Conservation (phyloP, 2,888 invertebrate species). For the Julus scanicus region DNA sequence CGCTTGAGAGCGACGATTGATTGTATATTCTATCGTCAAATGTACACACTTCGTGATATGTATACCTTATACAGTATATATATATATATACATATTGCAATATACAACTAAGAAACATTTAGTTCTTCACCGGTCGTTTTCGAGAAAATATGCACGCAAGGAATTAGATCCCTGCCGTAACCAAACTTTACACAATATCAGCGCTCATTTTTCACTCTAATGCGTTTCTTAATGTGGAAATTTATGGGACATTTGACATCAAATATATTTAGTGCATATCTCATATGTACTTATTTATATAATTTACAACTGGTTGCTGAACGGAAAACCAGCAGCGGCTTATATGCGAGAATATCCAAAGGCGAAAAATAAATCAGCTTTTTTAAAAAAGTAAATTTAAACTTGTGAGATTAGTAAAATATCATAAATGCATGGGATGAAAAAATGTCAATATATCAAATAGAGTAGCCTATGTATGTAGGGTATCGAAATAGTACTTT, state of each 20-base stretch:
- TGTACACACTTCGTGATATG: neutral
- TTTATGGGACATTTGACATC: conserved; percentile 27
- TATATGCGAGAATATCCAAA: neutral
- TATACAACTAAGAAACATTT: neutral
- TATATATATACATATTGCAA: neutral
- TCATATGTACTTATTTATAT: conserved; percentile 12
- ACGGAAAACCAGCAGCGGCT: conserved; percentile 17
- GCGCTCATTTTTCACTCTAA: conserved; percentile 1
- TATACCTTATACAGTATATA: too few species aligned
- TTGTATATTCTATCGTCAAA: neutral
- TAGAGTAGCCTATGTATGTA: too few species aligned
- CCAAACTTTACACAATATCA: neutral
- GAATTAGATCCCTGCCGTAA: neutral
- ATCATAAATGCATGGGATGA: neutral
- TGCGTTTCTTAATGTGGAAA: neutral
- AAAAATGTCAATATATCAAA: neutral
- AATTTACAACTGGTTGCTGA: neutral
- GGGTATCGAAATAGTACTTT: too few species aligned
- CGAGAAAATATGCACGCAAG: neutral
- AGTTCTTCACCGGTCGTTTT: neutral
- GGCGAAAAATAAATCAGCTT: neutral
- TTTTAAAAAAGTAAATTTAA: neutral
- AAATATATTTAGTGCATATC: conserved; percentile 16
- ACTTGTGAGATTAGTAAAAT: neutral
- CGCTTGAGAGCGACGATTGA: neutral